Conservation (phyloP, 2,888 invertebrate genomes). For the Matsumyia berberina region DNA sequence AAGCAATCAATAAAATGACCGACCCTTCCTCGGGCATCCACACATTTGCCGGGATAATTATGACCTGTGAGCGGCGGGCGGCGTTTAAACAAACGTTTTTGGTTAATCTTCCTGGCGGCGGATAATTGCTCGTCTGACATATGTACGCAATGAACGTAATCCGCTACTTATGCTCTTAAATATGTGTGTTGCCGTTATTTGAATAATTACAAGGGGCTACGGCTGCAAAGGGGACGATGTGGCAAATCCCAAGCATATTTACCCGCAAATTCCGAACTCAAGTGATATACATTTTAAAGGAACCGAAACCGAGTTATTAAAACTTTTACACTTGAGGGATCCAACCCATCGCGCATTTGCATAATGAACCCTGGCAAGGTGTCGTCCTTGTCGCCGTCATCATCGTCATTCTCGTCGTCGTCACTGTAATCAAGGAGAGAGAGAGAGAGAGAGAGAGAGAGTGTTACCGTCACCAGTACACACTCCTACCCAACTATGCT, state of each 20-base stretch:
- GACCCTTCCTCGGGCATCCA: slow-evolving; percentile 30
- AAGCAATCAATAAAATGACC: slow-evolving; percentile 65
- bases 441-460: neutral
- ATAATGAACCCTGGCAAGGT: slow-evolving; percentile 73
- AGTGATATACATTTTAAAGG: slow-evolving; percentile 62
- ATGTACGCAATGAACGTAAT: slow-evolving; percentile 43
- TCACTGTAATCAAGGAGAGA: slow-evolving; percentile 4
- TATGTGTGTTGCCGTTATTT: slow-evolving; percentile 51
- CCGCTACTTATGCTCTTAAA: slow-evolving; percentile 53
- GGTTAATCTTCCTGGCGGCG: slow-evolving; percentile 8
- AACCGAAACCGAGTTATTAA: slow-evolving; percentile 74
- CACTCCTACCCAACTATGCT: slow-evolving; percentile 27
- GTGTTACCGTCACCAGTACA: slow-evolving; percentile 33
- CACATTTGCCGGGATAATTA: slow-evolving; percentile 31
- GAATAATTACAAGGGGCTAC: slow-evolving; percentile 59
- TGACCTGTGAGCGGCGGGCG: slow-evolving; percentile 44
- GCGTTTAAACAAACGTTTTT: slow-evolving; percentile 22
- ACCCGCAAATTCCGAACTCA: slow-evolving; percentile 52
- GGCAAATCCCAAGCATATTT: slow-evolving; percentile 68
- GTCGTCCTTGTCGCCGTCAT: slow-evolving; percentile 59
- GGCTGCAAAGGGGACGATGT: slow-evolving; percentile 29
- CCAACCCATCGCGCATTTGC: slow-evolving; percentile 65
- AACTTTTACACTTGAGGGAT: slow-evolving; percentile 73
- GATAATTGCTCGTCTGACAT: slow-evolving; percentile 65
- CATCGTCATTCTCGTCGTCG: slow-evolving; percentile 12